Percentiles rank a stretch among this genome's conserved stretches.
phyloP scores from a whole-genome alignment of 2,888 invertebrate genomes.

The Exephanes ischioxanthus region DNA sequence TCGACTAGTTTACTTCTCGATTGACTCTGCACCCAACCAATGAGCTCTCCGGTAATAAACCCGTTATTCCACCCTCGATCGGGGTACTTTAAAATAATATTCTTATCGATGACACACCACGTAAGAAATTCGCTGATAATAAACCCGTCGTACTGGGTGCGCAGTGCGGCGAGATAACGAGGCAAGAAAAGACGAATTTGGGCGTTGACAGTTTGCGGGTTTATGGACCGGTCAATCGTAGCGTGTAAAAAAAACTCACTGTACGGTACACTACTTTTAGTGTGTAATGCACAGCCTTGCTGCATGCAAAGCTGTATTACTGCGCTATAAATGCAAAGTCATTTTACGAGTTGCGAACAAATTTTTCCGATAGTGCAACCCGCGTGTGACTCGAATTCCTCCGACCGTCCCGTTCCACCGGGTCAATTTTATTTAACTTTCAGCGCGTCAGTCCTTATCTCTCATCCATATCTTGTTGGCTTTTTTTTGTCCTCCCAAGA shows the following conservation, averaged over 20 bases:
- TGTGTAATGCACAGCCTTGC: neutral
- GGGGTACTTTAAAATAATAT: slow-evolving; percentile 2
- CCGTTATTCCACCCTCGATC: slow-evolving; percentile 47
- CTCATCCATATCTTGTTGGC: neutral
- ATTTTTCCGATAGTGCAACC: neutral
- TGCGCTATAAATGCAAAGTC: neutral
- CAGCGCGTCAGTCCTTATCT: neutral
- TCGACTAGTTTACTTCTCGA: slow-evolving; percentile 50
- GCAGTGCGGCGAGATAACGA: slow-evolving; percentile 38
- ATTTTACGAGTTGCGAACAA: neutral
- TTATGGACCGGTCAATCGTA: slow-evolving; percentile 41
- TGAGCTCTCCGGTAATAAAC: slow-evolving; percentile 49
- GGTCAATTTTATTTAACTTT: neutral
- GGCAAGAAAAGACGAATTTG: slow-evolving; percentile 42
- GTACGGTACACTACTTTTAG: neutral
- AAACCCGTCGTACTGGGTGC: neutral
- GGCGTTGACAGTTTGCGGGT: slow-evolving; percentile 24
- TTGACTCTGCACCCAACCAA: slow-evolving; percentile 37
- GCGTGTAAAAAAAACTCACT: neutral
- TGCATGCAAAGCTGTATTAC: neutral
- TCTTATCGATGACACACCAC: slow-evolving; percentile 6
- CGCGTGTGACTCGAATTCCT: slow-evolving; percentile 18
- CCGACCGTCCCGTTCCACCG: neutral
- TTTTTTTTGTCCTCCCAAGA: neutral
- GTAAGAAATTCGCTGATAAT: neutral